phyloP scores from a whole-genome alignment of 2,888 invertebrate genomes.

The Sepioteuthis lessoniana region DNA sequence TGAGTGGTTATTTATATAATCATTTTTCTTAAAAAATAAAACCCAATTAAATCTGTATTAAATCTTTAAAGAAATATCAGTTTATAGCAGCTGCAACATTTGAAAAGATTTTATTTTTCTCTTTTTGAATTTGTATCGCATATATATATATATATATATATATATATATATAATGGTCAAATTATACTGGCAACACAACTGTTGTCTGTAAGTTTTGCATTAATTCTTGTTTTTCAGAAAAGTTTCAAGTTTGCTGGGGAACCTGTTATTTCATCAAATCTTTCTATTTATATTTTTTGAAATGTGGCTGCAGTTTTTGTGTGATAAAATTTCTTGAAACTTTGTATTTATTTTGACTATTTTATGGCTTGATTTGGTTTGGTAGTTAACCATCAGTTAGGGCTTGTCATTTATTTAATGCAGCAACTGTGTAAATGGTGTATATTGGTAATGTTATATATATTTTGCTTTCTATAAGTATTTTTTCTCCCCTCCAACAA shows the following conservation, averaged over 20 bases:
- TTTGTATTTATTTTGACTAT: background rate
- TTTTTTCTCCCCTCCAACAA: background rate
- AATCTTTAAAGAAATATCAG: background rate
- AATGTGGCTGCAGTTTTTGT: background rate
- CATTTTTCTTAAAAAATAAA: no score
- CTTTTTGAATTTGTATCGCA: background rate
- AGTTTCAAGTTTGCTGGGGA: background rate
- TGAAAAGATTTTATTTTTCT: background rate
- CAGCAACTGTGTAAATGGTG: background rate
- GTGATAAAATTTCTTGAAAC: background rate
- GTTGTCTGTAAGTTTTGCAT: slow-evolving; percentile 1
- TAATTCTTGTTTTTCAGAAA: slow-evolving; percentile 45
- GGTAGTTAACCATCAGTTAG: background rate
- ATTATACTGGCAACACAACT: background rate
- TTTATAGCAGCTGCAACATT: slow-evolving; percentile 23
- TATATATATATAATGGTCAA: background rate
- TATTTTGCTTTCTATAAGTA: background rate
- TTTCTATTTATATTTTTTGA: background rate
- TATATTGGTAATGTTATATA: background rate
- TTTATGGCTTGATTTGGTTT: background rate
- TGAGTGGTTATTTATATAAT: background rate
- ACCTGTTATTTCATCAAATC: background rate
- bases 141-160: background rate
- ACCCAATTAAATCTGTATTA: no score
- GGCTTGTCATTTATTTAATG: slow-evolving; percentile 33